These are phyloP conservation scores for Drosophila prosaltans DNA, from an alignment of 1,140 invertebrate genomes.

Conservation along the genomic window DNA sequence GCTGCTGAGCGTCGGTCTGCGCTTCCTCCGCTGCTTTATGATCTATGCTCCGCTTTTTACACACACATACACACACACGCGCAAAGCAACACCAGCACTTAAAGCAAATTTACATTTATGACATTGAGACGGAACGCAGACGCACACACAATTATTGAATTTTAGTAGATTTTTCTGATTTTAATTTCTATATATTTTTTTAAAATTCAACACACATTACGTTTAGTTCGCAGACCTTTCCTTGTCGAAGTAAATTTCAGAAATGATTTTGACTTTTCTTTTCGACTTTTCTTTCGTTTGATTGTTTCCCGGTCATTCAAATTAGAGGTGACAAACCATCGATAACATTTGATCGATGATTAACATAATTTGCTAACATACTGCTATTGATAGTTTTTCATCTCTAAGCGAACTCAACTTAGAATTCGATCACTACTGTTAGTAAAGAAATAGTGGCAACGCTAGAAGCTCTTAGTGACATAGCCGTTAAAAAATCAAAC, in stretches of 20 bases:
- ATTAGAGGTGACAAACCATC: background rate
- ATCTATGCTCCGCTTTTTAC: constrained; percentile 25
- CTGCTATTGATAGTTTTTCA: background rate
- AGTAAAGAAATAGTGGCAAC: background rate
- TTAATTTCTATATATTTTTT: background rate
- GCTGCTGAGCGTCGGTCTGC: constrained; percentile 37
- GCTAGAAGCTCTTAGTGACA: background rate
- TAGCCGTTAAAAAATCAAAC: background rate
- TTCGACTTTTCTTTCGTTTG: constrained; percentile 30
- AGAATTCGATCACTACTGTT: background rate
- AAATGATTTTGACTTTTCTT: constrained; percentile 1
- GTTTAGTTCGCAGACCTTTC: background rate
- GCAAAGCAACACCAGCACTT: constrained; percentile 38
- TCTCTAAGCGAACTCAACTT: no score
- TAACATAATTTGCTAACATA: no score
- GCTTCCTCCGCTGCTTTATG: constrained; percentile 51
- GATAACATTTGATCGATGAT: no score
- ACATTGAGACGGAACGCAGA: constrained; percentile 3
- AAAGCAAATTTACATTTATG: constrained; percentile 34
- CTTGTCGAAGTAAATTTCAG: constrained; percentile 21
- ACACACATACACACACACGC: constrained; percentile 41
- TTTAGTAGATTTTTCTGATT: background rate
- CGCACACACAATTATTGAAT: background rate
- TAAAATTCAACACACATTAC: background rate
- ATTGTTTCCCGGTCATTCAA: constrained; percentile 65